phyloP scores from a whole-genome alignment of 2,888 invertebrate species.

The Orthosia cruda region DNA sequence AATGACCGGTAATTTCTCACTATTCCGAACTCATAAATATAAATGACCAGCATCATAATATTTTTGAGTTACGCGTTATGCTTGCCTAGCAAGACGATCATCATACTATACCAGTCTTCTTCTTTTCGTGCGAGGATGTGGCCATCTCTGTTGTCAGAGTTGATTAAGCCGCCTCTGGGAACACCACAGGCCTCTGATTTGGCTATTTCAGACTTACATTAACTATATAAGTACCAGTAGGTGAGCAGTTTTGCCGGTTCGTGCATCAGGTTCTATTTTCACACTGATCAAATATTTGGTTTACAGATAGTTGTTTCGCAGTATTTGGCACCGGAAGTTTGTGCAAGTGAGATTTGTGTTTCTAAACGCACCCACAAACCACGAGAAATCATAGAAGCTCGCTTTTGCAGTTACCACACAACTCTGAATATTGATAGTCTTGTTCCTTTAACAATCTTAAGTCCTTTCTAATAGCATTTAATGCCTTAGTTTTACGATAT shows the following conservation, averaged over 20 bases:
- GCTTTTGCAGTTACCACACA: not conserved
- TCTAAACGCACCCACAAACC: conserved; percentile 6
- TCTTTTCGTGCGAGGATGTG: too few relatives aligned
- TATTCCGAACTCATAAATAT: too few relatives aligned
- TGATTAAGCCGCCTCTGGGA: too few relatives aligned
- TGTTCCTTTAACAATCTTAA: conserved; percentile 5
- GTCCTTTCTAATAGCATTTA: conserved; percentile 7
- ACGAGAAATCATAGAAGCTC: not conserved
- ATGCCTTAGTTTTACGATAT: conserved; percentile 21
- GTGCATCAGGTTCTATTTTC: not conserved
- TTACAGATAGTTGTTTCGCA: not conserved
- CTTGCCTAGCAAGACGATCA: not conserved
- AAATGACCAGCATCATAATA: too few relatives aligned
- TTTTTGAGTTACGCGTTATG: too few relatives aligned
- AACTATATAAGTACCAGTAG: too few relatives aligned
- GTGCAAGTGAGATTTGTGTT: conserved; percentile 28
- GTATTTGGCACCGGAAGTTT: conserved; percentile 30
- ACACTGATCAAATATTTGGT: conserved; percentile 21
- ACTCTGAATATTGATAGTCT: not conserved
- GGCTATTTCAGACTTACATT: too few relatives aligned
- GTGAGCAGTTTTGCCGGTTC: too few relatives aligned
- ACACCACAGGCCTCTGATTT: too few relatives aligned
- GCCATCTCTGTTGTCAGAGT: too few relatives aligned
- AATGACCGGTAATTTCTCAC: too few relatives aligned
- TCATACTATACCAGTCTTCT: not conserved